Conservation (phyloP, 2,113 vertebrate genomes). For the Eulacestoma nigropectus region DNA sequence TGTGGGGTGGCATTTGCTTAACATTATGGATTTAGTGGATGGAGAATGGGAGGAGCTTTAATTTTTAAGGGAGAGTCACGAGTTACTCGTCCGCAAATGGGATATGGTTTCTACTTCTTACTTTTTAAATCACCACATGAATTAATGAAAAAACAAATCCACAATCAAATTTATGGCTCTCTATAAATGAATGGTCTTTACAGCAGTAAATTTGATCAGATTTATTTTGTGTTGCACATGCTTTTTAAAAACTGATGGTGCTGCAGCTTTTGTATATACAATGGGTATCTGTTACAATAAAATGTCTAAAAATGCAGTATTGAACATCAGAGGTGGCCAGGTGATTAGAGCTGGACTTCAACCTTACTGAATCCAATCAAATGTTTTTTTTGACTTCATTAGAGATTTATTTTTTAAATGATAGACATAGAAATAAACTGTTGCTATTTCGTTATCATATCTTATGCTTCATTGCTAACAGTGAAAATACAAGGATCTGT, state of each 20-base stretch:
- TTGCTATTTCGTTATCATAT: not conserved
- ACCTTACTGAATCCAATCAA: not conserved
- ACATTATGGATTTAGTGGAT: not conserved
- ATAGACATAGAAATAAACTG: not conserved
- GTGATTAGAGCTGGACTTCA: not conserved
- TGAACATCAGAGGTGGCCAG: not conserved
- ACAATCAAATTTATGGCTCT: not conserved
- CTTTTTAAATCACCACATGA: not conserved
- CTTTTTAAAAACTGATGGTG: not conserved
- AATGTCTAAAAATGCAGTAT: not conserved
- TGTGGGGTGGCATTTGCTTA: not conserved
- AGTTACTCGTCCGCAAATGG: not conserved
- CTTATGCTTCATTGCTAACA: not conserved
- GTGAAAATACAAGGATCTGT: not conserved
- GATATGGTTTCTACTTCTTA: not conserved
- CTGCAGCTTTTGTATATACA: not conserved
- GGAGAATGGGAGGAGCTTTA: not conserved
- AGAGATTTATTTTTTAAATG: not conserved
- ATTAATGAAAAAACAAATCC: not conserved
- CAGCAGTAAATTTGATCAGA: not conserved
- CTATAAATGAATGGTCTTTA: not conserved
- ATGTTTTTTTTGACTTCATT: not conserved
- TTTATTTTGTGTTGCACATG: not conserved
- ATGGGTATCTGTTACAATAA: not conserved
- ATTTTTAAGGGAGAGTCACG: not conserved